A percentile compares a stretch with the other conserved stretches of the same genome.
Conservation (phyloP, 2,888 invertebrate species). For the Parnassius orleans region DNA sequence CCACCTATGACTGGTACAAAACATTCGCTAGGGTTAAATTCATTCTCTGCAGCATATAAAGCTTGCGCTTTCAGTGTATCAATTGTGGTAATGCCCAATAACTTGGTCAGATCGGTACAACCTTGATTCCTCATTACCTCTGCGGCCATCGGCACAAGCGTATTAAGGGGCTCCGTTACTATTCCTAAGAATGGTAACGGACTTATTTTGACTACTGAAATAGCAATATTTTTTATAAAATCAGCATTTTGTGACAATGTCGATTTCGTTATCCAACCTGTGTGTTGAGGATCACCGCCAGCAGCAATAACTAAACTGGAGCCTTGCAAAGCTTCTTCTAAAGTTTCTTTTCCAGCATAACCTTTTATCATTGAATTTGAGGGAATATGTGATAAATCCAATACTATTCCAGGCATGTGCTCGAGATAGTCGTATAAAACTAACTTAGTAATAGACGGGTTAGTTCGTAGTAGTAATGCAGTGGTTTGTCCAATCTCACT, state of each 20-base stretch:
- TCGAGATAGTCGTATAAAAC: constrained; percentile 77
- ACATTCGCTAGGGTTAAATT: constrained; percentile 83
- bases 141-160: constrained; percentile 67
- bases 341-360: constrained; percentile 48
- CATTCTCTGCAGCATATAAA: constrained; percentile 85
- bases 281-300: constrained; percentile 82
- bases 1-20: constrained; percentile 90
- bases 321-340: constrained; percentile 66
- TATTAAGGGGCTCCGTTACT: constrained; percentile 70
- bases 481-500: constrained; percentile 78
- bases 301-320: constrained; percentile 85
- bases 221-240: constrained; percentile 55
- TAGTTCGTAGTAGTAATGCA: constrained; percentile 80
- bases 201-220: constrained; percentile 45
- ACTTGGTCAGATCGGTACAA: constrained; percentile 80
- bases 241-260: constrained; percentile 76
- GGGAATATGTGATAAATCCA: constrained; percentile 73
- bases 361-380: constrained; percentile 51
- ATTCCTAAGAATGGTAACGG: constrained; percentile 67
- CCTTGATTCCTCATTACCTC: constrained; percentile 60
- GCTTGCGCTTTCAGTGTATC: constrained; percentile 88
- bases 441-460: constrained; percentile 79
- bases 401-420: constrained; percentile 59
- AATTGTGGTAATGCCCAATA: constrained; percentile 88
- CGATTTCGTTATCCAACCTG: constrained; percentile 44